Evolutionary conservation across 2,113 vertebrate genomes (phyloP).

Genomic region (Condylura cristata): DNA sequence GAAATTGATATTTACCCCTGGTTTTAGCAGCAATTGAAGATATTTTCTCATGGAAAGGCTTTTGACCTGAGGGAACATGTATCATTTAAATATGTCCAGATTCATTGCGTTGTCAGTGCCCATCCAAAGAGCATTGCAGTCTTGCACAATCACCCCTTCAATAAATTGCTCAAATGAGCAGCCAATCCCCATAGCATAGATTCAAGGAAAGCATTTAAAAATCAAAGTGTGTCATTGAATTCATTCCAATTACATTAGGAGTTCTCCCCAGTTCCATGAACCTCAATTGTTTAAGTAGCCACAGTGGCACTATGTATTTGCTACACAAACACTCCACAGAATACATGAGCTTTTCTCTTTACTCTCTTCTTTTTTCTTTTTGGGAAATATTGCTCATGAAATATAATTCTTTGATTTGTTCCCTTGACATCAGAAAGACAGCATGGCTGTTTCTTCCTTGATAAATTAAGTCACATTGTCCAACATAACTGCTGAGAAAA

Average conservation of each 20-base stretch:
- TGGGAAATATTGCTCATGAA: constrained; percentile 54
- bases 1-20: not conserved
- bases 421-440: constrained; percentile 48
- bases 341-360: not conserved
- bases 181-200: not conserved
- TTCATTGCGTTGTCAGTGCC: constrained; percentile 26
- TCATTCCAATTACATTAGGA: not conserved
- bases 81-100: constrained; percentile 51
- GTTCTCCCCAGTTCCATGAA: not conserved
- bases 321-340: not conserved
- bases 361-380: not conserved
- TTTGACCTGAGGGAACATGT: constrained; percentile 44
- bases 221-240: constrained; percentile 20
- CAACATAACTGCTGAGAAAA: constrained; percentile 4
- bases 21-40: not conserved
- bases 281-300: constrained; percentile 39
- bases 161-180: not conserved
- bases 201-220: constrained; percentile 43
- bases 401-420: constrained; percentile 53
- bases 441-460: constrained; percentile 45
- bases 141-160: constrained; percentile 34
- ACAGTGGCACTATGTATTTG: not conserved
- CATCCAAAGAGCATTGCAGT: constrained; percentile 22
- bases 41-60: constrained; percentile 46
- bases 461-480: constrained; percentile 54